Base-by-base conservation (phyloP, 2,888 invertebrate species). In the Oxyscelio sp. region DNA sequence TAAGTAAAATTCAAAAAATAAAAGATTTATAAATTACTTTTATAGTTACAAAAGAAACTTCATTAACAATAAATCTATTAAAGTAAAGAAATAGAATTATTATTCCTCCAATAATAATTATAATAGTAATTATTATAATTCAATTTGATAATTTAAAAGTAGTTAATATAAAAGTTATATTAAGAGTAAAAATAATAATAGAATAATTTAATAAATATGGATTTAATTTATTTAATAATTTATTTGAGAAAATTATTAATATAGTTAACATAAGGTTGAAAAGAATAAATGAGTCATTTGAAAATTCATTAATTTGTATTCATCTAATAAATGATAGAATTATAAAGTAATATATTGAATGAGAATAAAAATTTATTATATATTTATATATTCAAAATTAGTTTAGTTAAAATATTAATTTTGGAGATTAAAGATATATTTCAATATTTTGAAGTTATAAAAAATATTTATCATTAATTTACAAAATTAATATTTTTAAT, bases 351-450 rank as follows among this genome's bases (percentile, higher is more conserved):
- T n/a, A n/a, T n/a, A n/a, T n/a, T n/a, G n/a, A n/a, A n/a, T n/a
- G n/a, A n/a, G n/a, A n/a, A n/a, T n/a, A n/a, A n/a, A n/a, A n/a
- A n/a, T n/a, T n/a, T n/a, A n/a, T n/a, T n/a, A n/a, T n/a, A n/a
- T n/a, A n/a, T n/a, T n/a, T n/a, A n/a, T n/a, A n/a, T n/a, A n/a
- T n/a, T n/a, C n/a, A 95, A 95, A 95, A 95, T 94, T 96, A 96
- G 95, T 96, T 96, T 96, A 95, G 87, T 90, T 87, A 94, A 96
- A 78, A 96, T 96, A 95, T 95, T 96, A 96, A 96, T 96, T 96
- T 96, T 96, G 96, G 96, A 95, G 95, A 96, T 96, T 96, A 96
- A 95, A 92, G 95, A 95, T 95, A 95, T 94, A 95, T 8, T 89
- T 94, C 77, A 66, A 70, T 94, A 95, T 95, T 95, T 96, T 95